Evolutionary conservation across 2,113 vertebrate species (phyloP), one percentile per base, ranked within the genome.

Genomic region (Canis aureus): DNA sequence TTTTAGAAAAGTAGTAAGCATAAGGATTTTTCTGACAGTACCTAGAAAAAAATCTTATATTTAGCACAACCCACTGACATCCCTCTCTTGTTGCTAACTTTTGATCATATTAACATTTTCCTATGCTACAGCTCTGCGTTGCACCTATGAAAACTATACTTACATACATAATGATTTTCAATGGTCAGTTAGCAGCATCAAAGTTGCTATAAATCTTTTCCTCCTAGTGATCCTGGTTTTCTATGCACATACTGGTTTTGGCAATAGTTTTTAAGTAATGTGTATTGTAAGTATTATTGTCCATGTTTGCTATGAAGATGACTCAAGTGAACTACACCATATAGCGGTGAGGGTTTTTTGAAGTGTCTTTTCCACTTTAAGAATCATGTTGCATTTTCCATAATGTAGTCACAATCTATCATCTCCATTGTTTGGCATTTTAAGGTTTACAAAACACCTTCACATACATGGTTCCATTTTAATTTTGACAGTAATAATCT

Each of bases 81-180:
- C 60, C 88, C 62, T 74, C 27, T 91, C 35, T 92, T 73, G 35
- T 92, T 83, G 87, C 51, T 95, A 90, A 73, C 79, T 94, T 97
- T 97, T 94, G 92, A 98, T 95, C 74, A 84, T 88, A 92, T 32
- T 57, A 96, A 43, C 89, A 84, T 98, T 98, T 96, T 98, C 71
- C 32, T 96, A 49, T 73, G 91, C 32, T 87, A 11, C 32, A 64
- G 43, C 53, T 84, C 62, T 89, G 35, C 85, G 87, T 51, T 2
- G 11, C 49, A 57, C 8, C 13, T 60, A 10, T 25, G 27, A 78
- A 97, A 87, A n/a, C 22, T 9, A 67, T 22, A 38, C 3, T 3
- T 62, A 32, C 11, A 9, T 86, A 91, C 35, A 57, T 22, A 88
- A 15, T 71, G 17, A 0, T 81, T 93, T 89, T 57, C 60, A 95